Percentiles rank a stretch among this genome's conserved stretches.
Evolutionary conservation across 1,140 invertebrate genomes (phyloP).

Genomic region (Lineus longissimus): DNA sequence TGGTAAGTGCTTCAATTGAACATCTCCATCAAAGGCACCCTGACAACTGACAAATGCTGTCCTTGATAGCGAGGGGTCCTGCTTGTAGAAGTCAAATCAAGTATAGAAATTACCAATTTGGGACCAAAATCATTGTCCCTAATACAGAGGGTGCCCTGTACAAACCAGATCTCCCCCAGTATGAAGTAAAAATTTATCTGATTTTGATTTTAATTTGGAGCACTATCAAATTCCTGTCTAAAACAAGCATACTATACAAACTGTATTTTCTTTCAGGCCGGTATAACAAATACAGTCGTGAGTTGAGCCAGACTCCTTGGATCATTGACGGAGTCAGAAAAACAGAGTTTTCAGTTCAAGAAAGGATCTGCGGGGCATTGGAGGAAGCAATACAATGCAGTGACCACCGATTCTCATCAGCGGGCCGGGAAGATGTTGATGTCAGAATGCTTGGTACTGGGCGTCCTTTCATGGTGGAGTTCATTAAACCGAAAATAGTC

Average conservation of each 20-base stretch:
- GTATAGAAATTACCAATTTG: too few relatives aligned
- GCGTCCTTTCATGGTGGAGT: slow-evolving; percentile 46
- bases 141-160: too few relatives aligned
- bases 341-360: slow-evolving; percentile 83
- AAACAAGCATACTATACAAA: too few relatives aligned
- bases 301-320: slow-evolving; percentile 92
- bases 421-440: slow-evolving; percentile 92
- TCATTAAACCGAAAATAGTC: slow-evolving; percentile 37
- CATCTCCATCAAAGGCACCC: neutral
- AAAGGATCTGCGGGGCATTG: slow-evolving; percentile 70
- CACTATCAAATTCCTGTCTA: too few relatives aligned
- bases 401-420: slow-evolving; percentile 73
- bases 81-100: too few relatives aligned
- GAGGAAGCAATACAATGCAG: slow-evolving; percentile 56
- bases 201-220: too few relatives aligned
- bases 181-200: too few relatives aligned
- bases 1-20: slow-evolving; percentile 19
- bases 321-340: slow-evolving; percentile 75
- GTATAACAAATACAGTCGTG: slow-evolving; percentile 83
- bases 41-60: too few relatives aligned
- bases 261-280: slow-evolving; percentile 57
- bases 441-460: slow-evolving; percentile 69
- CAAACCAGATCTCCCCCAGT: too few relatives aligned
- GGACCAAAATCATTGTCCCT: too few relatives aligned
- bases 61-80: too few relatives aligned